Evolutionary conservation across 2,113 vertebrate species (phyloP).

Genomic region (Sinocyclocheilus rhinocerous): DNA sequence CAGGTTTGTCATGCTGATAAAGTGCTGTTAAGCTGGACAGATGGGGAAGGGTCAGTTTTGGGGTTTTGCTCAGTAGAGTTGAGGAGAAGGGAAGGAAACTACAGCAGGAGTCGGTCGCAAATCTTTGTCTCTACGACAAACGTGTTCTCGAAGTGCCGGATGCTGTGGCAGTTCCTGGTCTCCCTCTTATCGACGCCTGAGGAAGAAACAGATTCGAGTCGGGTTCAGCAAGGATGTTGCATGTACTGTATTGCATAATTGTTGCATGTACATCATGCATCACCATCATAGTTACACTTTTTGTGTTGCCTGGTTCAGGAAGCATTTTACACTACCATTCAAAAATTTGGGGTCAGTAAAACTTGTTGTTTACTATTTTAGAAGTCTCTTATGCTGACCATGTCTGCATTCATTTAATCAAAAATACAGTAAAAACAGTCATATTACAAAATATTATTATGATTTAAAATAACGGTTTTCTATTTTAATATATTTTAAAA

Average conservation of each 20-base stretch:
- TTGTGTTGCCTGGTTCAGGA: neutral
- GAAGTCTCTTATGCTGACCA: neutral
- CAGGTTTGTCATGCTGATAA: conserved; percentile 65
- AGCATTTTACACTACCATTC: neutral
- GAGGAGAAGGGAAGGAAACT: conserved; percentile 53
- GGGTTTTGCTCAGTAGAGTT: conserved; percentile 64
- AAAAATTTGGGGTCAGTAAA: neutral
- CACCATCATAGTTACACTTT: neutral
- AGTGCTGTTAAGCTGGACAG: conserved; percentile 74
- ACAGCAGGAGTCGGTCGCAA: conserved; percentile 79
- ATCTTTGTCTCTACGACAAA: conserved; percentile 94
- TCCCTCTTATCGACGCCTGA: conserved; percentile 85
- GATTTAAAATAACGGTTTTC: neutral
- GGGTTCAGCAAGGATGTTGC: neutral
- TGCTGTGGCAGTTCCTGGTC: conserved; percentile 81
- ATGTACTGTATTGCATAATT: neutral
- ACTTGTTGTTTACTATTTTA: neutral
- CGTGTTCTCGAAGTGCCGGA: conserved; percentile 94
- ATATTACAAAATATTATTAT: neutral
- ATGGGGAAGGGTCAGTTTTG: conserved; percentile 64
- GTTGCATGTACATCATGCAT: neutral
- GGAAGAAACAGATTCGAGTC: neutral
- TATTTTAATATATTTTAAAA: neutral
- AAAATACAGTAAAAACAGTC: neutral
- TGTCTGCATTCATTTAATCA: neutral